Conservation (phyloP, 2,113 vertebrate species). For the Eubucco bourcierii region DNA sequence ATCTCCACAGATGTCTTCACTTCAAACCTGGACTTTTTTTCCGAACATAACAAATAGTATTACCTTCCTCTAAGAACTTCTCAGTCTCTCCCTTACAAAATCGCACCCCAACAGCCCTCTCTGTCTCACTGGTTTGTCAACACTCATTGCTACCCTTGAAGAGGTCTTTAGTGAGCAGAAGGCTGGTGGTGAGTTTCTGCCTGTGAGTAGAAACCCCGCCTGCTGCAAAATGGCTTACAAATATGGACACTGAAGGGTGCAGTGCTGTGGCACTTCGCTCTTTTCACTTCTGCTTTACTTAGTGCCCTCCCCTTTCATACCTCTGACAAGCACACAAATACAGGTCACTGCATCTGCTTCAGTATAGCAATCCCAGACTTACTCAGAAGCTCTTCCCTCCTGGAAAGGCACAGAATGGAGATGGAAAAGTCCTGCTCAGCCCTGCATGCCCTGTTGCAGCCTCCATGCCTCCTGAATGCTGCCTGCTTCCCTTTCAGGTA, state of each 20-base stretch:
- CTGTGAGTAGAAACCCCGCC: not conserved
- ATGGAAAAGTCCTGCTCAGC: not conserved
- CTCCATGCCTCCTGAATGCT: not conserved
- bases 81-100: not conserved
- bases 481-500: not conserved
- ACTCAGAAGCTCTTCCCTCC: not conserved
- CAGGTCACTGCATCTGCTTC: fast-evolving
- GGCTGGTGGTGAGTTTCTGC: not conserved
- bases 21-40: not conserved
- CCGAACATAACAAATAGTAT: not conserved
- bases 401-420: not conserved
- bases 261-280: not conserved
- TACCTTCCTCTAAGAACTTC: not conserved
- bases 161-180: not conserved
- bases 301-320: not conserved
- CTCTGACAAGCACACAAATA: not conserved
- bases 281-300: not conserved
- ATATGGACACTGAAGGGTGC: not conserved
- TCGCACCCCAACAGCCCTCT: not conserved
- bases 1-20: not conserved
- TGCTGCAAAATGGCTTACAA: not conserved
- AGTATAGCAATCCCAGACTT: not conserved
- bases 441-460: fast-evolving
- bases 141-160: not conserved
- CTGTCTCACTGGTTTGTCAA: not conserved